Evolutionary conservation across 1,140 invertebrate species (phyloP).

Genomic region (Conus ventricosus): DNA sequence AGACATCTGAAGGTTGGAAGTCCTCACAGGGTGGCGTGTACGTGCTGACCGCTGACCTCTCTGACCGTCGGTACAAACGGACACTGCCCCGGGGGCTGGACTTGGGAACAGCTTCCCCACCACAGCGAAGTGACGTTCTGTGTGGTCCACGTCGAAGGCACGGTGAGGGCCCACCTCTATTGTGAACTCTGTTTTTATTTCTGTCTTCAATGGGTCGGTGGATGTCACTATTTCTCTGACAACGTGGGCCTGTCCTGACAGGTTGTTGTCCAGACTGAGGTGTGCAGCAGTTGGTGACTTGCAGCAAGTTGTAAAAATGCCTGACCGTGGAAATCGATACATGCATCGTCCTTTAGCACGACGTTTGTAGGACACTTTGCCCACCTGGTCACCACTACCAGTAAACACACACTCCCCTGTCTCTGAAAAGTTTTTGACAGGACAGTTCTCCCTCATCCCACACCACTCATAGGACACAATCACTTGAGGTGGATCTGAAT

Average conservation of each 20-base stretch:
- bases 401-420: not conserved
- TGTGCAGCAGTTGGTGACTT: not conserved
- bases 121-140: not conserved
- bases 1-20: slow-evolving; percentile 1
- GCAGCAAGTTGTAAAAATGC: not conserved
- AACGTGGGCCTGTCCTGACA: not conserved
- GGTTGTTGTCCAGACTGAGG: not conserved
- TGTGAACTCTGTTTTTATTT: not conserved
- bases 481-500: not conserved
- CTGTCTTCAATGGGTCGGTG: not conserved
- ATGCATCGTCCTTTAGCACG: not conserved
- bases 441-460: not conserved
- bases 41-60: not conserved
- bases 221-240: not conserved
- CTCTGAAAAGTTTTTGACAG: not conserved
- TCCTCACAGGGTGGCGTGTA: not conserved
- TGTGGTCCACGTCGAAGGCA: not conserved
- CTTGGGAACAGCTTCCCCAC: not conserved
- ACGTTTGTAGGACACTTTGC: not conserved
- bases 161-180: not conserved
- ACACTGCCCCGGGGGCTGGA: not conserved
- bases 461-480: not conserved
- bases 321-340: not conserved
- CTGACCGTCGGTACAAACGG: not conserved
- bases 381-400: not conserved